phyloP scores from a whole-genome alignment of 2,797 vertebrate genomes.

The Darevskia nairensis region DNA sequence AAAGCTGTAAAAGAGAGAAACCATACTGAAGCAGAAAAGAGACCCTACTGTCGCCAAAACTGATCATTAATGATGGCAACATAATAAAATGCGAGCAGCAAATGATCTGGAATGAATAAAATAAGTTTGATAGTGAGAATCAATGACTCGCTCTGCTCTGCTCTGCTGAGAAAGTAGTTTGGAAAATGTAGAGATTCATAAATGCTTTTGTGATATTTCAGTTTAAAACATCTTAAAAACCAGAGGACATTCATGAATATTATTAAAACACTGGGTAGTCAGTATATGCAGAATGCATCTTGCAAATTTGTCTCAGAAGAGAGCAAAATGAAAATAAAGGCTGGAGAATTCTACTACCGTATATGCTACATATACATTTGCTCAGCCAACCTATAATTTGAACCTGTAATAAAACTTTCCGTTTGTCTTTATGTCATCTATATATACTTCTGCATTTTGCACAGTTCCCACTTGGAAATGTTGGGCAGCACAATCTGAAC shows the following conservation, averaged over 20 bases:
- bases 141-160: neutral
- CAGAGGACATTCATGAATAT: neutral
- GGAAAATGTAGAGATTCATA: neutral
- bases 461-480: neutral
- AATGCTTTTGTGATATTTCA: neutral
- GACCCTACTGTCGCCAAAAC: conserved; percentile 26
- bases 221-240: neutral
- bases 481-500: too few relatives aligned
- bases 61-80: neutral
- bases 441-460: too few relatives aligned
- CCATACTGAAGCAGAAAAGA: neutral
- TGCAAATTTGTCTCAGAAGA: neutral
- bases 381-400: neutral
- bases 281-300: neutral
- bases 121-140: neutral
- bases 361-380: neutral
- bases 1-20: conserved; percentile 82
- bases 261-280: neutral
- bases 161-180: conserved; percentile 2
- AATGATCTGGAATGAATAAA: conserved; percentile 12
- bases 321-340: neutral
- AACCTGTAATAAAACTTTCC: neutral
- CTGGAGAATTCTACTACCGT: neutral
- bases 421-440: neutral
- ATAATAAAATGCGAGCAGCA: neutral